Conservation (phyloP, 2,797 vertebrate genomes). For the Pantherophis alleghaniensis region DNA sequence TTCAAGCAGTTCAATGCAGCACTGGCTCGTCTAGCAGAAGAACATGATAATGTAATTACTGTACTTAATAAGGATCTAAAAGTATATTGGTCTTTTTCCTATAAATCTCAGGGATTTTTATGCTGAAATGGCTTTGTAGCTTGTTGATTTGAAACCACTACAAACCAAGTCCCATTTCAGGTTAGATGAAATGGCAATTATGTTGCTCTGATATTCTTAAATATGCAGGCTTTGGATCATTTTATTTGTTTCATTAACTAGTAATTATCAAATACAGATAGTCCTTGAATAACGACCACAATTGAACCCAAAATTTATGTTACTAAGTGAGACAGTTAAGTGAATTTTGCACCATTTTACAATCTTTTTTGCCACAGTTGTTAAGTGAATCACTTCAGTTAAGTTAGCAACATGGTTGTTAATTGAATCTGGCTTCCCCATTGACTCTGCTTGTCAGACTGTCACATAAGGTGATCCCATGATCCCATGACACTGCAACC, state of each 20-base stretch:
- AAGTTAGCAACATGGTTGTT: background rate
- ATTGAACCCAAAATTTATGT: background rate
- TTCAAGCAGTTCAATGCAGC: slow-evolving; percentile 95
- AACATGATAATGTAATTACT: slow-evolving; percentile 5
- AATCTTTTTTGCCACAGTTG: background rate
- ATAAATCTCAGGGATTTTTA: background rate
- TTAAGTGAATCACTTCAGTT: background rate
- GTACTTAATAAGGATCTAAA: background rate
- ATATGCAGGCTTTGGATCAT: background rate
- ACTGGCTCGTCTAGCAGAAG: slow-evolving; percentile 84
- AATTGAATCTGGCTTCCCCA: background rate
- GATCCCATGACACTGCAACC: background rate
- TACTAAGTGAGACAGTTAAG: background rate
- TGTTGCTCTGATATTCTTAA: background rate
- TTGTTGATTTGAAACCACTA: background rate
- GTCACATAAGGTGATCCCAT: background rate
- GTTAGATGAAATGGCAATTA: background rate
- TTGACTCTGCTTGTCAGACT: background rate
- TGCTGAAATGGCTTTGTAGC: background rate
- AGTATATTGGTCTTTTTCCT: background rate
- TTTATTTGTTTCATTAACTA: background rate
- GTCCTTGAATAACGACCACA: background rate
- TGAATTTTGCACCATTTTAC: background rate
- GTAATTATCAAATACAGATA: background rate
- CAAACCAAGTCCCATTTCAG: background rate